These are phyloP conservation scores for Eulimnadia texana DNA, from an alignment of 1,140 invertebrate genomes.

Conservation along the genomic window DNA sequence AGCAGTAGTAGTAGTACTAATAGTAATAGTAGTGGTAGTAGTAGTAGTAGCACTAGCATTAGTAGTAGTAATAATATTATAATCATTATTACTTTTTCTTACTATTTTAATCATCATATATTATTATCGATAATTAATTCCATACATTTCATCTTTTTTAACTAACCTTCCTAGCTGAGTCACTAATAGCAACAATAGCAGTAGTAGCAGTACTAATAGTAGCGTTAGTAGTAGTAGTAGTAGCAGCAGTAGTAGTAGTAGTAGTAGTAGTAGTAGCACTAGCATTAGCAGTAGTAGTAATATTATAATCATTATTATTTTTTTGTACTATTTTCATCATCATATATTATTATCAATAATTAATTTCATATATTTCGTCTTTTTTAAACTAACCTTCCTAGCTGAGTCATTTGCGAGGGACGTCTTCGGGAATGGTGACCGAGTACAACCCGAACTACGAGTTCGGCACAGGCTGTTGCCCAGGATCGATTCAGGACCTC, in stretches of 20 bases:
- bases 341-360: background rate
- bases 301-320: no score
- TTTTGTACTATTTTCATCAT: background rate
- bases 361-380: background rate
- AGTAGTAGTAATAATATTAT: no score
- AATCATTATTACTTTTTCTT: no score
- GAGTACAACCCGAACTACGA: constrained; percentile 93
- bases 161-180: constrained; percentile 44
- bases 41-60: no score
- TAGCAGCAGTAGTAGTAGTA: no score
- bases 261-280: no score
- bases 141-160: background rate
- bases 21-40: no score
- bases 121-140: background rate
- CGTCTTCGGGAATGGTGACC: constrained; percentile 51
- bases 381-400: constrained; percentile 31
- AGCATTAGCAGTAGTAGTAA: no score
- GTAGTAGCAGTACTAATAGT: no score
- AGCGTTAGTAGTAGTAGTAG: no score
- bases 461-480: constrained; percentile 45
- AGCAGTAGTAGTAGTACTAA: no score
- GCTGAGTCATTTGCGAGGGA: constrained; percentile 51
- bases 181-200: no score
- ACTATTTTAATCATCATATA: background rate
- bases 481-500: constrained; percentile 60